These are phyloP conservation scores for Dromaius novaehollandiae DNA, from an alignment of 2,113 vertebrate species.

Conservation along the genomic window DNA sequence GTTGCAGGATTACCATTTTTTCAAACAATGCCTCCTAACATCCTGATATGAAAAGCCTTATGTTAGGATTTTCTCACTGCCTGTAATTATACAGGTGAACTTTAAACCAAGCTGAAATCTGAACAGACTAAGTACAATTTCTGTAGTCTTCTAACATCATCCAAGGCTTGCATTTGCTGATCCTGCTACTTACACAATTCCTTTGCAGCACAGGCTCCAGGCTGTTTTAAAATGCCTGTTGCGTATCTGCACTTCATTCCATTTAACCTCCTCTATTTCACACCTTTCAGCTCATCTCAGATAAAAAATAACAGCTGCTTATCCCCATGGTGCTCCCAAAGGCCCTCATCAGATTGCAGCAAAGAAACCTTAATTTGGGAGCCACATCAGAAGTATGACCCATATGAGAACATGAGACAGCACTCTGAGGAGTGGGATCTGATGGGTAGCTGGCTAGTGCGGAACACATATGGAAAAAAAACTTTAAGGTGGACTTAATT, in stretches of 20 bases:
- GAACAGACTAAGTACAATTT: neutral
- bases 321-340: neutral
- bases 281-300: neutral
- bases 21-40: neutral
- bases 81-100: neutral
- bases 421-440: neutral
- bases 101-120: neutral
- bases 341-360: neutral
- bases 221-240: neutral
- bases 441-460: neutral
- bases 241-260: neutral
- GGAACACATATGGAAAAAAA: neutral
- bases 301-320: neutral
- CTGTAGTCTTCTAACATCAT: neutral
- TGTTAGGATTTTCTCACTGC: neutral
- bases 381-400: neutral
- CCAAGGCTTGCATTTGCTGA: neutral
- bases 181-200: neutral
- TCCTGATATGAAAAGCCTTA: neutral
- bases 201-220: neutral
- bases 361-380: neutral
- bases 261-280: neutral
- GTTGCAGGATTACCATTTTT: neutral
- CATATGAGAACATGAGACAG: neutral
- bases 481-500: neutral